These are phyloP conservation scores for Cryptocheilus praepositus DNA, from an alignment of 2,888 invertebrate species.

Conservation along the genomic window DNA sequence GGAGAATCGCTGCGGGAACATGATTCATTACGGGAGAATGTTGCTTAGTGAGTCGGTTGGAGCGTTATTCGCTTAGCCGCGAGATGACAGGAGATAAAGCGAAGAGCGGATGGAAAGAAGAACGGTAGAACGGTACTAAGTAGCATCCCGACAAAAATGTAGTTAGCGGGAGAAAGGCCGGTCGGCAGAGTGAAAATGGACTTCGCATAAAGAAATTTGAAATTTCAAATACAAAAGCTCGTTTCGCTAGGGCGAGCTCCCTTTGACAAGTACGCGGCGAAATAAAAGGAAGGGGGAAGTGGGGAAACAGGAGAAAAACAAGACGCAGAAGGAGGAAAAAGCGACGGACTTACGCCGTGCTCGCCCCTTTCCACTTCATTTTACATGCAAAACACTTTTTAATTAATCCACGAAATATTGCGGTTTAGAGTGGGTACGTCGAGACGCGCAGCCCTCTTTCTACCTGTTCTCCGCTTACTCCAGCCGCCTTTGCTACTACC, in stretches of 20 bases:
- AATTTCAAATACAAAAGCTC: no score
- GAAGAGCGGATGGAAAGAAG: neutral
- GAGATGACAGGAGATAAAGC: neutral
- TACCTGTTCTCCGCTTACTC: neutral
- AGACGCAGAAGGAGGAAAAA: neutral
- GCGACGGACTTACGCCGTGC: neutral
- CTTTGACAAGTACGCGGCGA: constrained; percentile 19
- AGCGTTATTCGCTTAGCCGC: no score
- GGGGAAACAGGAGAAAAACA: constrained; percentile 11
- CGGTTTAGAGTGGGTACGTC: constrained; percentile 22
- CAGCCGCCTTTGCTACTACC: neutral
- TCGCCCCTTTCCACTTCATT: constrained; percentile 31
- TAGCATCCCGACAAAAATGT: neutral
- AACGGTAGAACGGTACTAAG: neutral
- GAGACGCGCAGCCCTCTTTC: no score
- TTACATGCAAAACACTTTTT: constrained; percentile 52
- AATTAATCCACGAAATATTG: constrained; percentile 50
- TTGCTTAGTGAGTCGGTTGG: no score
- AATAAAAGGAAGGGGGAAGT: neutral
- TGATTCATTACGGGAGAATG: no score
- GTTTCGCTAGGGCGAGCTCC: neutral
- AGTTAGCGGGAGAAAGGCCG: neutral
- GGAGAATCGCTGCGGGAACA: no score
- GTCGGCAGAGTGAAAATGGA: neutral
- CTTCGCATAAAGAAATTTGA: constrained; percentile 1